Conservation (phyloP, 2,888 invertebrate species). For the Drosophila sordidula region DNA sequence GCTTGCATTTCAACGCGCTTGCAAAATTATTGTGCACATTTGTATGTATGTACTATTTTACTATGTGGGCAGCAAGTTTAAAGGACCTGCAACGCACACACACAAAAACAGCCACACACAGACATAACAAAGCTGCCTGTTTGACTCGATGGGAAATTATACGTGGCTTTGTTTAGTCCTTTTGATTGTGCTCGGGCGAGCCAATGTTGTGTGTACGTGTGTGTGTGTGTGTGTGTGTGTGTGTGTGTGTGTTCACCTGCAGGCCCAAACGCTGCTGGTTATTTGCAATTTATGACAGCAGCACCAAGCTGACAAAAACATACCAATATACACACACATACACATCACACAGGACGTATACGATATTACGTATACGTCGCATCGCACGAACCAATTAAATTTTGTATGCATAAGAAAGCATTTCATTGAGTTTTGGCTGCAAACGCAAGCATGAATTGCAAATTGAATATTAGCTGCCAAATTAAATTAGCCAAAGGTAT, state of each 20-base stretch:
- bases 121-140: constrained; percentile 8
- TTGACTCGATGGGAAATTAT: constrained; percentile 38
- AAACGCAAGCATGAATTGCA: constrained; percentile 5
- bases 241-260: constrained; percentile 11
- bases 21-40: constrained; percentile 23
- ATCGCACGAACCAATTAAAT: constrained; percentile 39
- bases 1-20: constrained; percentile 33
- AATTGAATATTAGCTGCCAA: constrained; percentile 44
- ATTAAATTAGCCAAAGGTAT: constrained; percentile 45
- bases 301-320: constrained; percentile 27
- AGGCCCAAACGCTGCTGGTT: constrained; percentile 23
- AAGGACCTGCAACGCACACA: constrained; percentile 6
- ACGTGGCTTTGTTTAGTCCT: constrained; percentile 36
- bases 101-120: constrained; percentile 2
- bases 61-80: background rate
- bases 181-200: constrained; percentile 23
- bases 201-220: background rate
- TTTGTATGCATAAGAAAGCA: constrained; percentile 24
- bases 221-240: constrained; percentile 2
- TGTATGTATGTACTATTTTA: background rate
- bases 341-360: background rate
- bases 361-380: constrained; percentile 35
- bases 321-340: background rate
- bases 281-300: constrained; percentile 53
- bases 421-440: constrained; percentile 5